Base-by-base conservation (phyloP, 1,140 invertebrate species). In the Aphidius ervi region DNA sequence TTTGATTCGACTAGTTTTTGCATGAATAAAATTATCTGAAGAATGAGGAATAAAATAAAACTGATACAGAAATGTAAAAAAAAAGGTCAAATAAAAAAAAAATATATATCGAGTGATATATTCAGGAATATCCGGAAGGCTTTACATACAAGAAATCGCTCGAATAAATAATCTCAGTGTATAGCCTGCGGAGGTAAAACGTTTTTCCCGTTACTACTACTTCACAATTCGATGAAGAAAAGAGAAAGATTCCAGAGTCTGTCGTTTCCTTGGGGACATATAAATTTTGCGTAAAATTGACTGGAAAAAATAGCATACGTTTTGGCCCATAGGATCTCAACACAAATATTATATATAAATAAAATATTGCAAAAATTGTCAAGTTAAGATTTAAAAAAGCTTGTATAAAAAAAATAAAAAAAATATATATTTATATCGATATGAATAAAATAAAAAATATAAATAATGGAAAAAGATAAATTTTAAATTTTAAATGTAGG, bases 251-350 rank as follows among this genome's bases (percentile, higher is more conserved):
- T 16, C 16, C 16, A 54, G 52, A 54, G 20, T 54, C n/a, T 54
- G 40, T 54, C 4, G 40, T 54, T 1, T 40, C 57, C 46, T 41
- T 58, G 37, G 57, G 48, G 57, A 58, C 37, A 58, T 40, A 58
- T 58, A 58, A 58, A 58, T 58, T 58, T 58, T 52, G 20, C 20
- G 57, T 58, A 58, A 58, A 58, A 58, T 58, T 42, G 57, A 58
- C 48, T 52, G 57, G 57, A 58, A 58, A 47, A 58, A 58, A 58
- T 50, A 47, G 57, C 57, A 58, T 58, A 58, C 57, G 48, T 49
- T 49, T 58, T 37, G 56, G 46, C 48, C 57, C 31, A 58, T 47
- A 39, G 40, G 31, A 39, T 52, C 9, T 42, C 10, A 31, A 40
- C 9, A 54, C 20, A 48, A 47, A 23, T 9, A 41, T 31, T 37